These are phyloP conservation scores for Miichthys miiuy DNA, from an alignment of 2,797 vertebrate genomes.

Conservation along the genomic window DNA sequence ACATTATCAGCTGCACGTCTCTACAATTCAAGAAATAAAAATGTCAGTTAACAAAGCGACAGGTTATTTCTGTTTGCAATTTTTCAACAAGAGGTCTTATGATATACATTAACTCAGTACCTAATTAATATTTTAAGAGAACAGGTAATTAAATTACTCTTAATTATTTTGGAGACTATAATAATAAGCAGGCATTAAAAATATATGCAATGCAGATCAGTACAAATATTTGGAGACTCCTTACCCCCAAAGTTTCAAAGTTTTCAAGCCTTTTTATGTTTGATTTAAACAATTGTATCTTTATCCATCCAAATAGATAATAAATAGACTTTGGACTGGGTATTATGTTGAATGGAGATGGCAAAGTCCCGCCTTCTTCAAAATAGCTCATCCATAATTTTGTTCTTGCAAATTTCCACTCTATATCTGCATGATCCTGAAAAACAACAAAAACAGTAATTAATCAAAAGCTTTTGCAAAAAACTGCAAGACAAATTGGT, in stretches of 20 bases:
- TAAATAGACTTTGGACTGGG: constrained; percentile 96
- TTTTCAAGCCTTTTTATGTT: constrained; percentile 87
- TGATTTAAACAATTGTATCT: constrained; percentile 87
- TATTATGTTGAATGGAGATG: constrained; percentile 97
- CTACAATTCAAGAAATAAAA: constrained; percentile 76
- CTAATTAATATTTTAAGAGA: constrained; percentile 13
- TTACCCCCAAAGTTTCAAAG: constrained; percentile 94
- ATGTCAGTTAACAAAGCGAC: not conserved
- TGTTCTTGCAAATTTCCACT: constrained; percentile 99
- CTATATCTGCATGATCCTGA: constrained; percentile 98
- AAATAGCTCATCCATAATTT: constrained; percentile 99
- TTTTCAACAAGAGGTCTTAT: constrained; percentile 13
- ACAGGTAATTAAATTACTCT: constrained; percentile 21
- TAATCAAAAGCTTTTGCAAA: constrained; percentile 14
- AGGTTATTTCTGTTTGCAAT: not conserved
- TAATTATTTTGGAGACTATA: not conserved
- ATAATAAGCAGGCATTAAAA: not conserved
- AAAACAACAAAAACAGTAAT: constrained; percentile 46
- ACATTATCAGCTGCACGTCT: constrained; percentile 94
- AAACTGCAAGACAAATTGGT: constrained; percentile 12
- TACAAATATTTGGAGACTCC: constrained; percentile 49
- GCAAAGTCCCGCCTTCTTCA: constrained; percentile 97
- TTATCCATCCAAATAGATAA: constrained; percentile 92
- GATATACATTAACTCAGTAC: not conserved
- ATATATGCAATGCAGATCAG: constrained; percentile 7